Evolutionary conservation across 1,140 invertebrate species (phyloP).

Genomic region (Zaprionus davidi): DNA sequence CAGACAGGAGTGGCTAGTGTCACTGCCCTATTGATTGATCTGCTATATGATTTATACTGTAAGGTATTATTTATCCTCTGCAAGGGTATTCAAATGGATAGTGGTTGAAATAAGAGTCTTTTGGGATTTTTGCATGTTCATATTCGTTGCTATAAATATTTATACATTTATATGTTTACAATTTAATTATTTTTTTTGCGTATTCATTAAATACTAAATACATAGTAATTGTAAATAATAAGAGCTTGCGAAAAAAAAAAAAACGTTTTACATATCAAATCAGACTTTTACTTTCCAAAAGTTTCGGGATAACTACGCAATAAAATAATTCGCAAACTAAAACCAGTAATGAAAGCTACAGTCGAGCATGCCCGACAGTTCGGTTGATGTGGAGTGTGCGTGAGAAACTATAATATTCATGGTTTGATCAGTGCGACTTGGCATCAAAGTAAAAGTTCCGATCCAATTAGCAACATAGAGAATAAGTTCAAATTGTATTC

Average conservation of each 20-base stretch:
- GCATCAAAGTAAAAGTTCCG: no score
- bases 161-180: constrained; percentile 7
- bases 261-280: constrained; percentile 11
- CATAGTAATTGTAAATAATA: constrained; percentile 8
- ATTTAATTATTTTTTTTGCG: constrained; percentile 9
- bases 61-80: no score
- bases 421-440: no score
- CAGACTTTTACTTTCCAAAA: constrained; percentile 43
- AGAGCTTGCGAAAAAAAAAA: constrained; percentile 13
- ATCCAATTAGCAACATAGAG: no score
- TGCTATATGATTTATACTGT: no score
- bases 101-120: constrained; percentile 64
- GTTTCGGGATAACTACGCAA: constrained; percentile 36
- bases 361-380: no score
- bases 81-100: neutral
- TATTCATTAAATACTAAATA: neutral
- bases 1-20: no score
- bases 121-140: constrained; percentile 77
- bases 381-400: no score
- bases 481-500: no score
- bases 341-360: neutral
- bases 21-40: no score
- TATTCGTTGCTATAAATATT: constrained; percentile 64
- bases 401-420: no score
- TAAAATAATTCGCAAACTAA: constrained; percentile 31